A percentile compares a stretch with the other conserved stretches of the same genome.
These are phyloP conservation scores for Poecile montanus DNA, from an alignment of 2,797 vertebrate species.

Conservation along the genomic window DNA sequence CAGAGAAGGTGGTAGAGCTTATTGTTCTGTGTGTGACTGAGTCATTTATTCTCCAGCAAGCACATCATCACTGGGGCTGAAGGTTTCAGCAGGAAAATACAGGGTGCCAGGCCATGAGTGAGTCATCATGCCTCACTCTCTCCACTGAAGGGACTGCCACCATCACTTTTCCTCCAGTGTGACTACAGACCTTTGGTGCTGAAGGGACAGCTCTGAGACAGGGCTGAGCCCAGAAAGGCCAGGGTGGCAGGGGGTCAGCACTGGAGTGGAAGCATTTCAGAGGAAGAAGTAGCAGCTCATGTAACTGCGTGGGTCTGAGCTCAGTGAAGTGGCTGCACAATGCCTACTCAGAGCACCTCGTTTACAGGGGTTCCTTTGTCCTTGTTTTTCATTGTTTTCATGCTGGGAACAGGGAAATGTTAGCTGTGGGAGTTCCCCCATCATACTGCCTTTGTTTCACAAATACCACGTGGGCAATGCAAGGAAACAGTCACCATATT, in stretches of 20 bases:
- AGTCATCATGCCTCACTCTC: fast-evolving
- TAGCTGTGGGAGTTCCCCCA: background rate
- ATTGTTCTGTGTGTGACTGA: background rate
- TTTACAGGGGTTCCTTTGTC: background rate
- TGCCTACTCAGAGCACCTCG: fast-evolving
- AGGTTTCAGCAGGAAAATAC: background rate
- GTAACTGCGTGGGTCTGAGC: background rate
- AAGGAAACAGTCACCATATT: background rate
- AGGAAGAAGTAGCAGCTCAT: background rate
- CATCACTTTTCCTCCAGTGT: background rate
- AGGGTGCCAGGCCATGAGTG: too few relatives aligned
- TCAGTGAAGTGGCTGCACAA: fast-evolving
- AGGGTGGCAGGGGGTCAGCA: fast-evolving
- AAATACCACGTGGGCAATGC: background rate
- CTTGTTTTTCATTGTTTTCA: background rate
- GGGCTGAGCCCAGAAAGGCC: fast-evolving
- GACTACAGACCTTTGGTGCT: background rate
- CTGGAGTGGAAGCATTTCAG: background rate
- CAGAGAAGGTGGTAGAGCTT: background rate
- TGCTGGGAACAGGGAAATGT: background rate
- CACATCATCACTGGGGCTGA: background rate
- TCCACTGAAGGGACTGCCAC: background rate
- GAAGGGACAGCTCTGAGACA: background rate
- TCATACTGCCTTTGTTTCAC: background rate
- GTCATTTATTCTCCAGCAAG: background rate